Evolutionary conservation across 2,888 invertebrate species (phyloP).

Genomic region (Liopterus haemorrhoidalis): DNA sequence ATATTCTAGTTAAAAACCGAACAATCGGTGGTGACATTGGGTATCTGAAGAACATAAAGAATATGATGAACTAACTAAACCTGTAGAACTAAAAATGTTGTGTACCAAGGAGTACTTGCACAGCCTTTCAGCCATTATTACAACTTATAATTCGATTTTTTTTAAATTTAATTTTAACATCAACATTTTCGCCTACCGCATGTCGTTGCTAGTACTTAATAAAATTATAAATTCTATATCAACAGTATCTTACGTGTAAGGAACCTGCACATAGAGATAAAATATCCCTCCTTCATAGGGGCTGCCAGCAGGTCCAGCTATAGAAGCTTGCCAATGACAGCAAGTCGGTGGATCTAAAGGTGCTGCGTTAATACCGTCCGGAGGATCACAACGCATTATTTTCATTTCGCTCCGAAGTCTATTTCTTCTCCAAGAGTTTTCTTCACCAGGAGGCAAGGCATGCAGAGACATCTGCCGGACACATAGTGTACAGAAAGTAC

Average conservation of each 20-base stretch:
- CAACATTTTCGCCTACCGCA: too few relatives aligned
- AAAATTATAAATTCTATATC: constrained; percentile 3
- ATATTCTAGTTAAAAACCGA: constrained; percentile 84
- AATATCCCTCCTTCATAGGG: constrained; percentile 93
- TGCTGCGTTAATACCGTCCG: constrained; percentile 77
- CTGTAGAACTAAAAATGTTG: too few relatives aligned
- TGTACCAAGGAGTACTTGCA: too few relatives aligned
- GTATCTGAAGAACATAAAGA: constrained; percentile 57
- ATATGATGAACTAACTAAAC: too few relatives aligned
- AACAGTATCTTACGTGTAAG: constrained; percentile 56
- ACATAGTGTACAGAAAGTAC: constrained; percentile 81
- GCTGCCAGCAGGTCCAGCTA: constrained; percentile 85
- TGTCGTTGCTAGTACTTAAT: too few relatives aligned
- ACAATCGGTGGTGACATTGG: constrained; percentile 90
- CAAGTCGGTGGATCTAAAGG: constrained; percentile 68
- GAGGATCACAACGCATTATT: constrained; percentile 68
- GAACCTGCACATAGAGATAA: constrained; percentile 84
- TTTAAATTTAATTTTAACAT: too few relatives aligned
- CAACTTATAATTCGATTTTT: too few relatives aligned
- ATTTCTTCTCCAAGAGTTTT: constrained; percentile 77
- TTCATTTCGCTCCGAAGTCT: constrained; percentile 70
- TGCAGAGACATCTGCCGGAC: constrained; percentile 77
- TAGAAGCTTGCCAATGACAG: constrained; percentile 91
- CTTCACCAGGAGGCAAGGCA: constrained; percentile 60
- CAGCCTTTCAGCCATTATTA: too few relatives aligned